Evolutionary conservation across 2,113 vertebrate genomes (phyloP).

Genomic region (Bubalus kerabau): DNA sequence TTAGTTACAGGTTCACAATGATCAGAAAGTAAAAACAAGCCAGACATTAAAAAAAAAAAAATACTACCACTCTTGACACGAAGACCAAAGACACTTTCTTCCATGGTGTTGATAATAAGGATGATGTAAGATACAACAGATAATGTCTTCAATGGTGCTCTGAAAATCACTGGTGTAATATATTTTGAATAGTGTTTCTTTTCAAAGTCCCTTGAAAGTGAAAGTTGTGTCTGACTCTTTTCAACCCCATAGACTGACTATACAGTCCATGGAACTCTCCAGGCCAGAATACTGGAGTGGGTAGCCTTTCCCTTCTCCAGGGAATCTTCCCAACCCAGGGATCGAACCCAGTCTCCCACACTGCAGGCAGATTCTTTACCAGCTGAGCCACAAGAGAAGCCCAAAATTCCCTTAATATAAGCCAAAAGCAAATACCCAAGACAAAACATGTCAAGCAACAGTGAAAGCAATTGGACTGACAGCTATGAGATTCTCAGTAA

Average conservation of each 20-base stretch:
- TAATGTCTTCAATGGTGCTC: background rate
- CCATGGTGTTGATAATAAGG: background rate
- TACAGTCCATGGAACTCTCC: background rate
- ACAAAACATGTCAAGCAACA: background rate
- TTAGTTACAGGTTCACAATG: background rate
- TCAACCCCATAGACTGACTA: background rate
- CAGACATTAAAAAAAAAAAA: background rate
- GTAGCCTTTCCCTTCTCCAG: background rate
- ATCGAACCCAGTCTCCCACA: background rate
- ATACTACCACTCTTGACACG: background rate
- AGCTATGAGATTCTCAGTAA: background rate
- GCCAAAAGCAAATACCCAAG: background rate
- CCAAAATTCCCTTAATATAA: background rate
- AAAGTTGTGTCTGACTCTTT: background rate
- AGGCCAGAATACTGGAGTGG: background rate
- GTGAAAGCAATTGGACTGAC: background rate
- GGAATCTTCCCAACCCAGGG: background rate
- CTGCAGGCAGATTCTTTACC: background rate
- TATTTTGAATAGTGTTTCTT: background rate
- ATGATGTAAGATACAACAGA: background rate
- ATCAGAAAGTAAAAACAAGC: background rate
- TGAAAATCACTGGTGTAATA: background rate
- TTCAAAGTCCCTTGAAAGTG: background rate
- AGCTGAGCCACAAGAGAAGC: background rate
- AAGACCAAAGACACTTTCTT: background rate